A percentile compares a stretch with the other conserved stretches of the same genome.
phyloP scores from a whole-genome alignment of 2,888 invertebrate species.

The Icerya purchasi region DNA sequence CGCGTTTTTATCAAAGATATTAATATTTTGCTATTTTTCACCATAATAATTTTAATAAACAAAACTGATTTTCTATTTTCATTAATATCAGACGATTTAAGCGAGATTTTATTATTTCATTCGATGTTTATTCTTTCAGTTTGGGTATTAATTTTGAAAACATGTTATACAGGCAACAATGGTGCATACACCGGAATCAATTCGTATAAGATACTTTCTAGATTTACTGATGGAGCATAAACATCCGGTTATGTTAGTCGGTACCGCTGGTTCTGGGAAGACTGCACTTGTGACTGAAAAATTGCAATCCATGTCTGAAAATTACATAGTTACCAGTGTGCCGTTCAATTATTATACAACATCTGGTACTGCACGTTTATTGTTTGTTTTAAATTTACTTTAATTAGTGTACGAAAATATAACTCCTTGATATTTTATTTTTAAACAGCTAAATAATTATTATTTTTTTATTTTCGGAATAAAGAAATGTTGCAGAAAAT shows the following conservation, averaged over 20 bases:
- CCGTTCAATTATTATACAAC: slow-evolving; percentile 94
- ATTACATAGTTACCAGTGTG: slow-evolving; percentile 71
- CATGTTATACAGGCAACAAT: slow-evolving; percentile 51
- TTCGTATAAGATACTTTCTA: slow-evolving; percentile 67
- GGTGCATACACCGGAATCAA: slow-evolving; percentile 84
- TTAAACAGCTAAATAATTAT: not conserved
- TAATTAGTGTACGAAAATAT: not conserved
- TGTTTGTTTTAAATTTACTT: not conserved
- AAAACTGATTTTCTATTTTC: no score
- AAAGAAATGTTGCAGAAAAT: slow-evolving; percentile 70
- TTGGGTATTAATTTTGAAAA: no score
- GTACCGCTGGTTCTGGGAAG: slow-evolving; percentile 82
- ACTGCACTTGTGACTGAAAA: slow-evolving; percentile 48
- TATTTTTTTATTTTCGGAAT: not conserved
- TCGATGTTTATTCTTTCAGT: no score
- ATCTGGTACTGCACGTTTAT: slow-evolving; percentile 31
- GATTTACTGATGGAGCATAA: slow-evolving; percentile 70
- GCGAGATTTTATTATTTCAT: no score
- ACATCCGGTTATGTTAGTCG: slow-evolving; percentile 86
- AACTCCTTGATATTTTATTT: not conserved
- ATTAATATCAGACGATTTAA: no score
- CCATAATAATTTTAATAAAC: no score
- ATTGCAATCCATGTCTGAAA: slow-evolving; percentile 46
- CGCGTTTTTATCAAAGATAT: no score
- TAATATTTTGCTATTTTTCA: no score